phyloP scores from a whole-genome alignment of 2,888 invertebrate genomes.

The Nomada goodeniana region DNA sequence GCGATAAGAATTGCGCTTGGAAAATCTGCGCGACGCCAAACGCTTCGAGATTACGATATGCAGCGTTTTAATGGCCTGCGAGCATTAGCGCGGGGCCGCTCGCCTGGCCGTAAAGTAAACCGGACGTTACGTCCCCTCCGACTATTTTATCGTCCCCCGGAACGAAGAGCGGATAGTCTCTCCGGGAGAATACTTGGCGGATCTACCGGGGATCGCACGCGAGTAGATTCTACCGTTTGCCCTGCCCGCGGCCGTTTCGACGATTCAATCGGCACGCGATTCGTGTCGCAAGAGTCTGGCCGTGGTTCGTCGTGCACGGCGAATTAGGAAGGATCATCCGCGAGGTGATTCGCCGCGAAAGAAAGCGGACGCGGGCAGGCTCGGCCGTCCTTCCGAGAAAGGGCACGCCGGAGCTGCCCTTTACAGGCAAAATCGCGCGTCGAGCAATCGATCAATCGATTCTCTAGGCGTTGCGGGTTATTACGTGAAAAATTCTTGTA shows the following conservation, averaged over 20 bases:
- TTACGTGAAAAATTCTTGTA: constrained; percentile 80
- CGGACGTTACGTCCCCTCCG: constrained; percentile 52
- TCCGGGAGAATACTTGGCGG: constrained; percentile 16
- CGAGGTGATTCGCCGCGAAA: constrained; percentile 46
- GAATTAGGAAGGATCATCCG: constrained; percentile 66
- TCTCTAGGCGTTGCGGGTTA: constrained; percentile 79
- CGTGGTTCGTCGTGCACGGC: not conserved
- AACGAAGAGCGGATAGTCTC: constrained; percentile 25
- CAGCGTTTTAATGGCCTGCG: constrained; percentile 65
- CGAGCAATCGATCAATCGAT: constrained; percentile 78
- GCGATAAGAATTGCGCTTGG: constrained; percentile 63
- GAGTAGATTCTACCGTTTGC: not conserved
- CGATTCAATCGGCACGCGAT: no score
- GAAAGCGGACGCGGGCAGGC: constrained; percentile 6
- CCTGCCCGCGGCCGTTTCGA: no score
- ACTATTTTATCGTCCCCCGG: constrained; percentile 55
- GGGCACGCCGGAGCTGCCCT: constrained; percentile 55
- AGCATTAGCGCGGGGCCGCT: constrained; percentile 66
- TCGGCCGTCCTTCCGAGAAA: constrained; percentile 44
- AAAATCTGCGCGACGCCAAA: constrained; percentile 54
- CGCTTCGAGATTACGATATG: constrained; percentile 57
- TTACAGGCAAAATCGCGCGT: constrained; percentile 78
- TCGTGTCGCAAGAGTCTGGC: no score
- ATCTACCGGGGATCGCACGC: constrained; percentile 3
- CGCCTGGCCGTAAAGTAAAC: constrained; percentile 66